Percentiles rank a stretch among this genome's conserved stretches.
Conservation (phyloP, 2,888 invertebrate genomes). For the Brachycybe producta region DNA sequence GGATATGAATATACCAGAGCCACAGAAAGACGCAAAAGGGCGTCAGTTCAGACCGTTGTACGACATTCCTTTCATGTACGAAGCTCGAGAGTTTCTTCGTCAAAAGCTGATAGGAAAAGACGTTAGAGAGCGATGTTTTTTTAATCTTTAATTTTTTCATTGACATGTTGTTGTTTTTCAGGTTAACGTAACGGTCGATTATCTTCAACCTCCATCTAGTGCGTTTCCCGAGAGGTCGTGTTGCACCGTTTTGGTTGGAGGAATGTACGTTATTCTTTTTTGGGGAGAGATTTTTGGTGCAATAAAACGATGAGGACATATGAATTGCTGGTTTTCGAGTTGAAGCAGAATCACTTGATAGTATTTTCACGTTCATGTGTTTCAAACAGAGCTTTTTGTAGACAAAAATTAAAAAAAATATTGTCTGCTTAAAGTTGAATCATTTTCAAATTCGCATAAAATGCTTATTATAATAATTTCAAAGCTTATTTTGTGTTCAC, state of each 20-base stretch:
- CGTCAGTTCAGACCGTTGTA: constrained; percentile 67
- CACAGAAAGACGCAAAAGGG: constrained; percentile 18
- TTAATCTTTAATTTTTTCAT: neutral
- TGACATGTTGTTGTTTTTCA: constrained; percentile 21
- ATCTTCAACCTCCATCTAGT: constrained; percentile 82
- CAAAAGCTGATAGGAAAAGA: constrained; percentile 92
- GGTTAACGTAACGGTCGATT: constrained; percentile 79
- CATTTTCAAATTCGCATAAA: too few relatives aligned
- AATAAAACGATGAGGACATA: too few relatives aligned
- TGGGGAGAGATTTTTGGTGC: too few relatives aligned
- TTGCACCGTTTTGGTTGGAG: constrained; percentile 76
- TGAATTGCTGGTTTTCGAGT: too few relatives aligned
- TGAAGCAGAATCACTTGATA: too few relatives aligned
- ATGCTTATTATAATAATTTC: constrained; percentile 16
- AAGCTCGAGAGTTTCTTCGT: constrained; percentile 90
- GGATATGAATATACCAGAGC: neutral
- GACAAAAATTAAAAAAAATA: neutral
- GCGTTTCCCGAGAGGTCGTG: constrained; percentile 90
- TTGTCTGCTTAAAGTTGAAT: neutral
- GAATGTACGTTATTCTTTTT: constrained; percentile 53
- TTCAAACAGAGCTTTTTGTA: too few relatives aligned
- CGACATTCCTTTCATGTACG: constrained; percentile 97
- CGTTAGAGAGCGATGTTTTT: constrained; percentile 32
- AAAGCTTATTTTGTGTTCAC: constrained; percentile 1
- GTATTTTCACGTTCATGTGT: too few relatives aligned